Evolutionary conservation across 2,888 invertebrate species (phyloP).

Genomic region (Dicycla oo): DNA sequence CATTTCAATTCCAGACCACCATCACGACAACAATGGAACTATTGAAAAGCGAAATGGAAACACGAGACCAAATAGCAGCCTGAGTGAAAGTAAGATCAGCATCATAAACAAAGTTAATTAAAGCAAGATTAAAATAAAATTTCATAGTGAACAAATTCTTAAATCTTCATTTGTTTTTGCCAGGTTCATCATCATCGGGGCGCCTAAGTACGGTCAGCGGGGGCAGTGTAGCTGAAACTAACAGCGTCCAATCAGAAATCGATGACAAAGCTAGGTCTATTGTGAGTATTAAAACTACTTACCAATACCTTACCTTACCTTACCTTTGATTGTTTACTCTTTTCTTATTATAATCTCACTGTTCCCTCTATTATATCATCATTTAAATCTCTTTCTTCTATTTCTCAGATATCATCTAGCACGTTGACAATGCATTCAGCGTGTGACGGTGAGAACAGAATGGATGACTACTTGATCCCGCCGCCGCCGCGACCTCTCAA

Average conservation of each 20-base stretch:
- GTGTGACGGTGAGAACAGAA: slow-evolving; percentile 82
- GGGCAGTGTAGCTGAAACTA: slow-evolving; percentile 94
- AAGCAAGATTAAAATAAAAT: not conserved
- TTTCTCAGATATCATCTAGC: slow-evolving; percentile 82
- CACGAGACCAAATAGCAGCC: slow-evolving; percentile 86
- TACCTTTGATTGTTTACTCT: no score
- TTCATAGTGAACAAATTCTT: not conserved
- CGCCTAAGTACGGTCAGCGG: slow-evolving; percentile 95
- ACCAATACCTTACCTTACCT: no score
- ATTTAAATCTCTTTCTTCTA: not conserved
- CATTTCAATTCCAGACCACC: slow-evolving; percentile 75
- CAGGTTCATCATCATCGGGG: slow-evolving; percentile 95
- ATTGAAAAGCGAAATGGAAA: slow-evolving; percentile 87
- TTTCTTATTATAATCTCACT: no score
- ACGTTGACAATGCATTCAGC: slow-evolving; percentile 87
- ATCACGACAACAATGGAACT: slow-evolving; percentile 78
- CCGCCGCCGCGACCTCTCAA: slow-evolving; percentile 91
- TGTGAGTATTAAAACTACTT: slow-evolving; percentile 75
- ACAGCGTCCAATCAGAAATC: slow-evolving; percentile 96
- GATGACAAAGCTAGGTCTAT: slow-evolving; percentile 92
- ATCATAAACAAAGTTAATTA: not conserved
- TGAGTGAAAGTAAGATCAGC: slow-evolving; percentile 85
- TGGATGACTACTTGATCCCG: slow-evolving; percentile 92
- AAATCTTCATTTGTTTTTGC: slow-evolving; percentile 6
- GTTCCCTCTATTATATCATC: not conserved